phyloP scores from a whole-genome alignment of 1,140 invertebrate species.

The Paramacrobiotus metropolitanus region DNA sequence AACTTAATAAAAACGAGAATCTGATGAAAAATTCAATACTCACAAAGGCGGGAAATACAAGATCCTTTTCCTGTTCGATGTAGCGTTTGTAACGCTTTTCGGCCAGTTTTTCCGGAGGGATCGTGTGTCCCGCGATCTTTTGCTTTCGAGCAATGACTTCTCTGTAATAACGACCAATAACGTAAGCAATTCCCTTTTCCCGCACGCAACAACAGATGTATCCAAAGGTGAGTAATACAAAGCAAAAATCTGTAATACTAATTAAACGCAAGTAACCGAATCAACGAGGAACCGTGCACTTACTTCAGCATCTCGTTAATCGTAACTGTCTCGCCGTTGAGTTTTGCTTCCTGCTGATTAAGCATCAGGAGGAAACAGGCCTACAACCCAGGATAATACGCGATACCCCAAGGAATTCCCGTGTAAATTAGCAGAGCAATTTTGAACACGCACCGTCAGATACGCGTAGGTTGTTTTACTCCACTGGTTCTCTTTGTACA shows the following conservation, averaged over 20 bases:
- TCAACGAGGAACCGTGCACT: too few species aligned
- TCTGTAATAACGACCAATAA: background rate
- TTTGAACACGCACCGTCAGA: background rate
- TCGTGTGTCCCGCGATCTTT: background rate
- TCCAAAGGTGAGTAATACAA: too few species aligned
- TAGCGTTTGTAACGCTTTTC: background rate
- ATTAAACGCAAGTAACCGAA: too few species aligned
- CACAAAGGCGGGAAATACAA: background rate
- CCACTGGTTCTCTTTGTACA: conserved; percentile 1
- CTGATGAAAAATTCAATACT: too few species aligned
- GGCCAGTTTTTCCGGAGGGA: background rate
- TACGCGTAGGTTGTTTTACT: background rate
- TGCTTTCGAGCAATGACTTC: background rate
- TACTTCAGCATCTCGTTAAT: background rate
- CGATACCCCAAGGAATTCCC: too few species aligned
- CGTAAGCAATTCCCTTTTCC: background rate
- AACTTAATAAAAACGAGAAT: too few species aligned
- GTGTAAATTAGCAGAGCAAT: background rate
- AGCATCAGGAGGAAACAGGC: background rate
- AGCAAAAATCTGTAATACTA: too few species aligned
- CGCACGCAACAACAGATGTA: too few species aligned
- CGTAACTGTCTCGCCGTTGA: background rate
- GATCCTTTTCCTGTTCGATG: background rate
- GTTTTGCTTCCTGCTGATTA: background rate
- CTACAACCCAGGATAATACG: background rate